Evolutionary conservation across 2,113 vertebrate species (phyloP), one percentile per base, ranked within the genome.

Genomic region (Cryptomyrus ogoouensis): DNA sequence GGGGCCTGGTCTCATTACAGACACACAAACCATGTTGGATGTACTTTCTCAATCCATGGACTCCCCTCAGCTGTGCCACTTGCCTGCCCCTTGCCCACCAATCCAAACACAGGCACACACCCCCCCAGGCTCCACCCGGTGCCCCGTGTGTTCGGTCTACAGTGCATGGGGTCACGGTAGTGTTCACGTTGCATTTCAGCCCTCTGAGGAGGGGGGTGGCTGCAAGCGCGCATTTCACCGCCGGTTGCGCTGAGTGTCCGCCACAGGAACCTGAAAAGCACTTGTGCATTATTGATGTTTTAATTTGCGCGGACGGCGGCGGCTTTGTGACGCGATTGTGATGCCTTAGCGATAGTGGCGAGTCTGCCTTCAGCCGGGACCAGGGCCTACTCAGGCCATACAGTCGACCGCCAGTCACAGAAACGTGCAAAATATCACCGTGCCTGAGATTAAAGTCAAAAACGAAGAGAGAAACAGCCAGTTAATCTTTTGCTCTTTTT

Each of bases 301-400:
- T 96, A 96, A 96, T 96, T 96, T 96, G 96, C 95, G 95, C 95
- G 95, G 96, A 96, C 96, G 96, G 95, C 94, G 93, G 93, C 95
- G 96, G 96, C 96, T 96, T 96, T 96, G 96, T 96, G 96, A 96
- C 96, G 95, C 96, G 95, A 96, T 96, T 96, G 95, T 95, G 95
- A 95, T 95, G 95, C 93, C 93, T 83, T 94, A 92, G 94, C 95
- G 96, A 96, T 96, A 96, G 95, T 92, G 94, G 94, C 93, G 94
- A 95, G 94, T 93, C 94, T 94, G 94, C 95, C 94, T 93, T 94
- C 92, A 95, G 96, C 95, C 94, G 92, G 95, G 96, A 94, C 95
- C 88, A 53, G 83, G 85, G 88, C 74, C 83, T 24, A 87, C 58
- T 19, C 27, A 90, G 85, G 80, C 70, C 5, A 13, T 84, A 3